Evolutionary conservation across 2,113 vertebrate genomes (phyloP).

Genomic region (Oryzias celebensis): DNA sequence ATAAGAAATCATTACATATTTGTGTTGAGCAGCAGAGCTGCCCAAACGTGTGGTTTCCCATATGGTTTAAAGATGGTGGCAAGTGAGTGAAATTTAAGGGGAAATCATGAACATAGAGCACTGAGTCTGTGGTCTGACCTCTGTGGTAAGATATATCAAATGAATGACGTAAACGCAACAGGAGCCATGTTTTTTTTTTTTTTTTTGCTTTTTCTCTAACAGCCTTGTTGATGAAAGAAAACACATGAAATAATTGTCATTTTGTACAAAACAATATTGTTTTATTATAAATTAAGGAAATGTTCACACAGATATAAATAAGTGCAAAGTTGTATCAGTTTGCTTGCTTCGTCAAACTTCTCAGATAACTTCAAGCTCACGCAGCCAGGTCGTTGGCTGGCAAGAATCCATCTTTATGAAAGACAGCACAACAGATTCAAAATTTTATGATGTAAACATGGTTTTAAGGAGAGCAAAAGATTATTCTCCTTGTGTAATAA

Average conservation of each 20-base stretch:
- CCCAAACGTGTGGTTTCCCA: slow-evolving; percentile 5
- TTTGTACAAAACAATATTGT: slow-evolving; percentile 91
- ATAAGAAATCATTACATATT: not conserved
- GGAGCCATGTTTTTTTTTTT: not conserved
- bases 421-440: slow-evolving; percentile 75
- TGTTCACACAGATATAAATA: slow-evolving; percentile 95
- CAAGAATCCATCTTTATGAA: slow-evolving; percentile 89
- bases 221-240: not conserved
- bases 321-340: slow-evolving; percentile 89
- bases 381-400: slow-evolving; percentile 79
- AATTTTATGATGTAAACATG: slow-evolving; percentile 84
- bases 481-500: slow-evolving; percentile 34
- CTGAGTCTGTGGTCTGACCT: slow-evolving; percentile 17
- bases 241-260: slow-evolving; percentile 34
- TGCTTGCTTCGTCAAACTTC: slow-evolving; percentile 74
- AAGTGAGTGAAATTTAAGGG: not conserved
- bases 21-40: not conserved
- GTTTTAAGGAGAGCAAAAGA: slow-evolving; percentile 53
- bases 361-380: slow-evolving; percentile 85
- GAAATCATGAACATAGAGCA: slow-evolving; percentile 13
- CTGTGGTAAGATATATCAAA: not conserved
- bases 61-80: not conserved
- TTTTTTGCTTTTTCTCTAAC: not conserved
- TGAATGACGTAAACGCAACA: not conserved
- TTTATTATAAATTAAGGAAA: slow-evolving; percentile 99